These are phyloP conservation scores for Leptinotarsa juncta DNA, from an alignment of 2,888 invertebrate genomes.

Conservation along the genomic window DNA sequence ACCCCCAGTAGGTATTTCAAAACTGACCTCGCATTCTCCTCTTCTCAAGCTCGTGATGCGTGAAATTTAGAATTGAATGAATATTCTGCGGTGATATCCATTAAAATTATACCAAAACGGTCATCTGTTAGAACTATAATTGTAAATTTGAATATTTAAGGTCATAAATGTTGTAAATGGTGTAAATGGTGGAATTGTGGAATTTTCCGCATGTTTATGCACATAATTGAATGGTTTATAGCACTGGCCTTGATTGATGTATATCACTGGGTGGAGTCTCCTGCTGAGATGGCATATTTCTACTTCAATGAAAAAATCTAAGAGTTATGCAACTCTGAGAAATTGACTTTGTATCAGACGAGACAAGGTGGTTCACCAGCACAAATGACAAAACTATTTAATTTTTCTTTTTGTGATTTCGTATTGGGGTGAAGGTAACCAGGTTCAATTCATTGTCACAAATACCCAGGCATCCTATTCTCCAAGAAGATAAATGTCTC, in stretches of 20 bases:
- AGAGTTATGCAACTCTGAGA: not conserved
- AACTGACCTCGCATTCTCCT: constrained; percentile 43
- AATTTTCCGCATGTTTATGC: constrained; percentile 31
- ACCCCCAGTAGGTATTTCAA: constrained; percentile 34
- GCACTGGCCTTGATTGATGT: constrained; percentile 25
- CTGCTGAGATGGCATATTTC: not conserved
- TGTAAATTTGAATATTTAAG: constrained; percentile 17
- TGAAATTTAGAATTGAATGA: constrained; percentile 4
- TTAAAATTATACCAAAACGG: constrained; percentile 5
- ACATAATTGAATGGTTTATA: constrained; percentile 18
- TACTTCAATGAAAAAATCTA: not conserved
- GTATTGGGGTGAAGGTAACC: too few relatives aligned
- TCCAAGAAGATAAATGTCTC: too few relatives aligned
- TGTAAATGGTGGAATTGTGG: constrained; percentile 20
- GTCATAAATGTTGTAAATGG: constrained; percentile 22
- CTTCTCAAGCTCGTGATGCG: constrained; percentile 19
- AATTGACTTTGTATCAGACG: not conserved
- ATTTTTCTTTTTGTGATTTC: too few relatives aligned
- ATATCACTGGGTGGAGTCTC: constrained; percentile 32
- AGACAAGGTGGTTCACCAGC: not conserved
- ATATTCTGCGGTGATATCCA: constrained; percentile 15
- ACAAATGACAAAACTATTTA: not conserved
- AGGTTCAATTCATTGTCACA: too few relatives aligned
- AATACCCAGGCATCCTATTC: too few relatives aligned
- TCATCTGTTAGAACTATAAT: not conserved